Percentiles rank a stretch among this genome's conserved stretches.
Evolutionary conservation across 2,113 vertebrate species (phyloP).

Genomic region (Chaenogobius annularis): DNA sequence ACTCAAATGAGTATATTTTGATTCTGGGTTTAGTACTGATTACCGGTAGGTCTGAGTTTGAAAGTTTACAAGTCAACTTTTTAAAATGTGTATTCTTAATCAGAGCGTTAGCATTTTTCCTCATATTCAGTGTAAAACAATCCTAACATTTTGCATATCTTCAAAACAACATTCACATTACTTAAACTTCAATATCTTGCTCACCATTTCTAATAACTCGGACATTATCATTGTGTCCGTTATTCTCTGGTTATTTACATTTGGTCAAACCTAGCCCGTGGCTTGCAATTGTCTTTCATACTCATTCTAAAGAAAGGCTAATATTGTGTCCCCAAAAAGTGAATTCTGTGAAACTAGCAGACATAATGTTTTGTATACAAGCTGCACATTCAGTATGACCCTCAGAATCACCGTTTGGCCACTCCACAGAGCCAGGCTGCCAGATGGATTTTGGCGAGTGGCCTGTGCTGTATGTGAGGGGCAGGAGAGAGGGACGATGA

Average conservation of each 20-base stretch:
- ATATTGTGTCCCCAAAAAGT: neutral
- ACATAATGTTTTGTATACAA: conserved; percentile 19
- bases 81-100: too few species aligned
- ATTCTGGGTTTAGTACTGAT: too few species aligned
- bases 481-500: conserved; percentile 43
- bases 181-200: too few species aligned
- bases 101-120: too few species aligned
- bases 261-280: neutral
- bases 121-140: too few species aligned
- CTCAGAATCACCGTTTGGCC: conserved; percentile 33
- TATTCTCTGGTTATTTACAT: neutral
- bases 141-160: too few species aligned
- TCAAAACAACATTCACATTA: too few species aligned
- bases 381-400: conserved; percentile 18
- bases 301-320: neutral
- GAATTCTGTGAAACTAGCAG: conserved; percentile 3
- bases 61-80: too few species aligned
- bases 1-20: too few species aligned
- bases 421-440: conserved; percentile 31
- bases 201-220: neutral
- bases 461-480: conserved; percentile 15
- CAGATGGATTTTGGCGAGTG: conserved; percentile 49
- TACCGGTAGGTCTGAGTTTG: too few species aligned
- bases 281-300: neutral
- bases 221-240: neutral